A percentile compares a stretch with the other conserved stretches of the same genome.
phyloP scores from a whole-genome alignment of 2,113 vertebrate species.

The Maccullochella peelii region DNA sequence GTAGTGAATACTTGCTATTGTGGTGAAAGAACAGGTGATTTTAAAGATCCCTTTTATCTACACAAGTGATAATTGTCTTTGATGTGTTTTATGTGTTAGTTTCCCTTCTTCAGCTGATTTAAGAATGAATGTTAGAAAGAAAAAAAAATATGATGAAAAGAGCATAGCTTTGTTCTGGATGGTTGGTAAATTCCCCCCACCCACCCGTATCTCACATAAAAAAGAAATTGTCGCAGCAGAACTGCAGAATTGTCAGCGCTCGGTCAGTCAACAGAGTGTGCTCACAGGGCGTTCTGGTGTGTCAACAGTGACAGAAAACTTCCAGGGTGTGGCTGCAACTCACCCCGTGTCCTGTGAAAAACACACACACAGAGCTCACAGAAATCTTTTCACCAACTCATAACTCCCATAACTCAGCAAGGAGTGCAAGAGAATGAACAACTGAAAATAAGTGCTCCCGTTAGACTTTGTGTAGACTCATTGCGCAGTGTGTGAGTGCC shows the following conservation, averaged over 20 bases:
- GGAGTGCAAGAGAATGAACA: slow-evolving; percentile 31
- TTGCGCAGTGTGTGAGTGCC: slow-evolving; percentile 6
- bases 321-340: slow-evolving; percentile 75
- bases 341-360: slow-evolving; percentile 59
- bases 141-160: slow-evolving; percentile 13
- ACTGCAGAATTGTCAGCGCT: slow-evolving; percentile 54
- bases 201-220: slow-evolving; percentile 43
- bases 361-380: slow-evolving; percentile 15
- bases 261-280: slow-evolving; percentile 67
- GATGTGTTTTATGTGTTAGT: not conserved
- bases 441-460: slow-evolving; percentile 26
- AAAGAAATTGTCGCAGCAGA: slow-evolving; percentile 53
- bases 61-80: slow-evolving; percentile 5
- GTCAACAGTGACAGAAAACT: slow-evolving; percentile 79
- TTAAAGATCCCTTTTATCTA: slow-evolving; percentile 3
- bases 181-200: slow-evolving; percentile 21
- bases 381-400: slow-evolving; percentile 17
- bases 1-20: not conserved
- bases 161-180: not conserved
- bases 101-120: slow-evolving; percentile 16
- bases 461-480: slow-evolving; percentile 25
- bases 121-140: slow-evolving; percentile 11
- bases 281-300: slow-evolving; percentile 50
- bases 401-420: slow-evolving; percentile 36
- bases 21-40: slow-evolving; percentile 8